Base-by-base conservation (phyloP, 1,140 invertebrate species). In the Brevipalpus yothersi region DNA sequence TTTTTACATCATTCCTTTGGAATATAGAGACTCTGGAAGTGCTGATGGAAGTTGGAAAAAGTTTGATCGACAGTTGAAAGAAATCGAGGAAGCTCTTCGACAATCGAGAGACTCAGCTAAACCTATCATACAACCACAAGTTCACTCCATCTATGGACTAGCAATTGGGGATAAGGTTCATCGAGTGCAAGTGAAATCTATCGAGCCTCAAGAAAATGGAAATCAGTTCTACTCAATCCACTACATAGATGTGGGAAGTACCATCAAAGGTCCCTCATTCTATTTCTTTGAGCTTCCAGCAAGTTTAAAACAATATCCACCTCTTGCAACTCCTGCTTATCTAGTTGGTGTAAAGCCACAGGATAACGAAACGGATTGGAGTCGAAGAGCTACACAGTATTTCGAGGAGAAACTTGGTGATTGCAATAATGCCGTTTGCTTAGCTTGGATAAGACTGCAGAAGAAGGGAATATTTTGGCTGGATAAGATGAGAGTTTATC, bases 351-450 rank as follows among this genome's bases (percentile, higher is more conserved):
- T 57, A 41, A 57, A 57, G 21, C 56, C 56, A 9, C 10, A 42
- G 10, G 56, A 57, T 19, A 42, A 42, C 43, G 56, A 57, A n/a
- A 57, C 43, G 13, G 40, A 57, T n/a, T 57, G 56, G 56, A 42
- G n/a, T 8, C 41, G 17, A 8, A 57, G 19, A 4, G 11, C 40
- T 13, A 42, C 56, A 42, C 40, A 57, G 43, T 8, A 13, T 13
- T 15, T 57, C 4, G 11, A 23, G 10, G 17, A 15, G 8, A 19
- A 42, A 11, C 39, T 57, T n/a, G 15, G 40, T 21, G 39, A 41
- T 11, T n/a, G 1, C 15, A 41, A 17, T 1, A 42, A 42, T 9
- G 15, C 19, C 9, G 21, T 42, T 2, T 39, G 12, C 7, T n/a
- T 21, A 2, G n/a, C 12, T 51, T 51, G 47, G 47, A 17, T 51